phyloP scores from a whole-genome alignment of 2,113 vertebrate genomes.

The Limanda limanda region DNA sequence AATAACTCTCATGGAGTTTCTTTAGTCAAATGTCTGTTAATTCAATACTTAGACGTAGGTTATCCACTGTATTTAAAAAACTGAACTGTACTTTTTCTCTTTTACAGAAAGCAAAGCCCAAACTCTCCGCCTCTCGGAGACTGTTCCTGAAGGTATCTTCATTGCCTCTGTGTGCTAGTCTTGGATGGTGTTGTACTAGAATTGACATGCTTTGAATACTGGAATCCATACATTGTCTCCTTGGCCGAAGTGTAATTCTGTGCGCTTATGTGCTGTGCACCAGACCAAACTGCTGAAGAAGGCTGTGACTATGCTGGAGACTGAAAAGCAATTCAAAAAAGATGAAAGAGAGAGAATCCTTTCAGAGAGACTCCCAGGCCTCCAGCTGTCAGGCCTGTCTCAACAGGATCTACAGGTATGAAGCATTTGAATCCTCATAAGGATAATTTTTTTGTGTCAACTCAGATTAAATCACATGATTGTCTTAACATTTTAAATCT shows the following conservation, averaged over 20 bases:
- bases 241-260: constrained; percentile 21
- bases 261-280: constrained; percentile 8
- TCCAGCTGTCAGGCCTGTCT: constrained; percentile 76
- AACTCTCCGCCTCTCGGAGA: constrained; percentile 81
- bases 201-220: background rate
- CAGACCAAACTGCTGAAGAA: constrained; percentile 84
- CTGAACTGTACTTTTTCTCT: background rate
- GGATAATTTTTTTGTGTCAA: background rate
- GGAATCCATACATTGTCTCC: background rate
- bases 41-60: no score
- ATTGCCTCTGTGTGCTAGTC: background rate
- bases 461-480: background rate
- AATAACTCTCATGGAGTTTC: background rate
- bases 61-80: background rate
- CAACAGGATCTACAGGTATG: constrained; percentile 81
- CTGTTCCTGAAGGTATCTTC: constrained; percentile 79
- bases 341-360: constrained; percentile 75
- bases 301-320: constrained; percentile 74
- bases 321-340: constrained; percentile 72
- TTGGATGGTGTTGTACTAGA: background rate
- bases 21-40: background rate
- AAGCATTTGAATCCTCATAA: background rate
- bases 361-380: constrained; percentile 71
- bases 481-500: no score
- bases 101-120: constrained; percentile 78